Percentiles rank a stretch among this genome's conserved stretches.
Evolutionary conservation across 2,113 vertebrate genomes (phyloP).

Genomic region (Alosa alosa): DNA sequence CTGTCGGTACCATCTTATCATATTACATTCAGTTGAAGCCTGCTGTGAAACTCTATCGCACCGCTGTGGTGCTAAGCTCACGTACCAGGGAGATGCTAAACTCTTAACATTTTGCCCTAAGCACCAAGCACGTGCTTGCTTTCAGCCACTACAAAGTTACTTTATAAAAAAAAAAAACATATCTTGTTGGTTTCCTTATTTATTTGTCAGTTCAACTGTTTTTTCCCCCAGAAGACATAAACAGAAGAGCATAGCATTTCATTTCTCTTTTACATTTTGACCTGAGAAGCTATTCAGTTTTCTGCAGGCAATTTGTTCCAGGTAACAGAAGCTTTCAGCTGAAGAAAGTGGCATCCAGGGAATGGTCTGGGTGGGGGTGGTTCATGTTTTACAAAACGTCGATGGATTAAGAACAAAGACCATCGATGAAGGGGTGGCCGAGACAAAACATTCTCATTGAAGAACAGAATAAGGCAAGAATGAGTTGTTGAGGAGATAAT

Average conservation of each 20-base stretch:
- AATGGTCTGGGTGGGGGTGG: slow-evolving; percentile 68
- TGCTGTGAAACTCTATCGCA: slow-evolving; percentile 73
- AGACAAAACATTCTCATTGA: too few relatives aligned
- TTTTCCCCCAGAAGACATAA: slow-evolving; percentile 56
- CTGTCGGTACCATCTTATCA: slow-evolving; percentile 73
- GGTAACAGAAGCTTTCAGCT: slow-evolving; percentile 75
- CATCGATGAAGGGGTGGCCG: neutral
- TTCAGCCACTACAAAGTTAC: slow-evolving; percentile 71
- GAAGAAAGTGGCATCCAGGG: slow-evolving; percentile 71
- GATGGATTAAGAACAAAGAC: slow-evolving; percentile 69
- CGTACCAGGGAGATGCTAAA: slow-evolving; percentile 62
- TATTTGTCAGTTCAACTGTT: slow-evolving; percentile 68
- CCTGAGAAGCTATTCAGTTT: slow-evolving; percentile 65
- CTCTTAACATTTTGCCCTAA: slow-evolving; percentile 71
- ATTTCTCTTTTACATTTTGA: slow-evolving; percentile 65
- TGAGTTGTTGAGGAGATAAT: too few relatives aligned
- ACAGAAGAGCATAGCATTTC: slow-evolving; percentile 71
- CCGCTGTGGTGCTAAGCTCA: slow-evolving; percentile 69
- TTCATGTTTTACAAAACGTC: slow-evolving; percentile 70
- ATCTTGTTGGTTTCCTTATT: slow-evolving; percentile 45
- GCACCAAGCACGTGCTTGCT: slow-evolving; percentile 66
- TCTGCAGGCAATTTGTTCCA: slow-evolving; percentile 82
- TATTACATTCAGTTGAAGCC: slow-evolving; percentile 72
- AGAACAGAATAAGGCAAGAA: neutral
- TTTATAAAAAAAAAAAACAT: slow-evolving; percentile 43